phyloP scores from a whole-genome alignment of 2,888 invertebrate species.

The Cinara cedri region DNA sequence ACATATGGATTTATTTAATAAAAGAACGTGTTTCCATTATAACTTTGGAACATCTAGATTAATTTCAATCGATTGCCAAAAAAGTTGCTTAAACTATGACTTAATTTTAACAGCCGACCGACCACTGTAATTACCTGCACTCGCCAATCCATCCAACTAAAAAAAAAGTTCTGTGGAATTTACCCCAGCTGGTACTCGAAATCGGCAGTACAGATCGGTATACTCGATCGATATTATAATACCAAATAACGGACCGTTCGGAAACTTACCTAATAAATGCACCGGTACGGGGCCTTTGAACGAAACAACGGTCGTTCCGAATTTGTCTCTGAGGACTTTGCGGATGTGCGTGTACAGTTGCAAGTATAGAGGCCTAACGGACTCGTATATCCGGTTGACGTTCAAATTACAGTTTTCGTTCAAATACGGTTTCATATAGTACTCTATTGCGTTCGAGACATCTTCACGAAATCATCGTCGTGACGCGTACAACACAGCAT shows the following conservation, averaged over 20 bases:
- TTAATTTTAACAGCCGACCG: too few species aligned
- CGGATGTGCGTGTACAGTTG: slow-evolving; percentile 84
- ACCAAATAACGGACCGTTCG: neutral
- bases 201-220: too few species aligned
- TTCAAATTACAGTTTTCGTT: slow-evolving; percentile 74
- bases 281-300: slow-evolving; percentile 77
- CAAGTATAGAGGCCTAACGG: slow-evolving; percentile 79
- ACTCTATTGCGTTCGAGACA: slow-evolving; percentile 72
- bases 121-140: too few species aligned
- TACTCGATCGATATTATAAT: too few species aligned
- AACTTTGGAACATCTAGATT: too few species aligned
- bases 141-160: too few species aligned
- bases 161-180: too few species aligned
- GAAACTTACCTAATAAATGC: slow-evolving; percentile 70
- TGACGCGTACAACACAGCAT: neutral
- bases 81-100: too few species aligned
- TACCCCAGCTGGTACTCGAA: too few species aligned
- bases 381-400: slow-evolving; percentile 73
- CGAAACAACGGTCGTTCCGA: slow-evolving; percentile 72
- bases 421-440: slow-evolving; percentile 72
- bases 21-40: too few species aligned
- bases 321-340: slow-evolving; percentile 71
- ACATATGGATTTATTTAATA: too few species aligned
- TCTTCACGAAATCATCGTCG: slow-evolving; percentile 65
- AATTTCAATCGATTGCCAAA: too few species aligned